A percentile compares a stretch with the other conserved stretches of the same genome.
Evolutionary conservation across 2,888 invertebrate species (phyloP).

Genomic region (Netelia fuscicornis): DNA sequence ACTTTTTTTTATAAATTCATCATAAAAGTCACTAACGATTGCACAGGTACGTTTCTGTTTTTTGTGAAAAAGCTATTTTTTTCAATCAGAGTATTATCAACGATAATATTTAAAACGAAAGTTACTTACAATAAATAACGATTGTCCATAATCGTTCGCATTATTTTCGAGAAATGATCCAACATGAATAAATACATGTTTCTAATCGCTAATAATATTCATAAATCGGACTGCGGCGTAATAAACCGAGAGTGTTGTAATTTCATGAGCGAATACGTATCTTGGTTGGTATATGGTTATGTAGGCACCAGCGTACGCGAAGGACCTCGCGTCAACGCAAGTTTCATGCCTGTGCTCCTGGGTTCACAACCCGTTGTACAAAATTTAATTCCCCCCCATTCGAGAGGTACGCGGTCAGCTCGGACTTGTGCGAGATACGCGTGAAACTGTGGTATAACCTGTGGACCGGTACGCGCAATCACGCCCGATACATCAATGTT

Average conservation of each 20-base stretch:
- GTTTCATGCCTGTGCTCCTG: neutral
- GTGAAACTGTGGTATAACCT: conserved; percentile 26
- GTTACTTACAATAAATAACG: no score
- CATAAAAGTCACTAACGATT: no score
- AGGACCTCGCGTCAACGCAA: neutral
- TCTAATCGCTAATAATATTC: neutral
- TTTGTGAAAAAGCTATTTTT: no score
- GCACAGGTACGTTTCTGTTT: no score
- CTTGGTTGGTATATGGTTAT: neutral
- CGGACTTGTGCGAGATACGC: conserved; percentile 1
- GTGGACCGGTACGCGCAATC: conserved; percentile 61
- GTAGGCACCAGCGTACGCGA: neutral
- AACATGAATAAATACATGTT: neutral
- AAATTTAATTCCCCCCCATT: conserved; percentile 37
- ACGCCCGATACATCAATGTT: conserved; percentile 71
- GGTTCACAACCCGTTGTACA: conserved; percentile 27
- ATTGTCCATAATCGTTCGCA: neutral
- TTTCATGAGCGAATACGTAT: neutral
- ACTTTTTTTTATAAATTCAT: no score
- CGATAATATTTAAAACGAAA: no score
- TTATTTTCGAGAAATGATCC: neutral
- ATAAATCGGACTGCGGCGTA: neutral
- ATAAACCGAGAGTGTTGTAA: neutral
- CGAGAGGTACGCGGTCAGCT: neutral
- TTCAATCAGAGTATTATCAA: no score